A percentile compares a stretch with the other conserved stretches of the same genome.
phyloP scores from a whole-genome alignment of 1,140 invertebrate species.

The Trichonephila clavipes region DNA sequence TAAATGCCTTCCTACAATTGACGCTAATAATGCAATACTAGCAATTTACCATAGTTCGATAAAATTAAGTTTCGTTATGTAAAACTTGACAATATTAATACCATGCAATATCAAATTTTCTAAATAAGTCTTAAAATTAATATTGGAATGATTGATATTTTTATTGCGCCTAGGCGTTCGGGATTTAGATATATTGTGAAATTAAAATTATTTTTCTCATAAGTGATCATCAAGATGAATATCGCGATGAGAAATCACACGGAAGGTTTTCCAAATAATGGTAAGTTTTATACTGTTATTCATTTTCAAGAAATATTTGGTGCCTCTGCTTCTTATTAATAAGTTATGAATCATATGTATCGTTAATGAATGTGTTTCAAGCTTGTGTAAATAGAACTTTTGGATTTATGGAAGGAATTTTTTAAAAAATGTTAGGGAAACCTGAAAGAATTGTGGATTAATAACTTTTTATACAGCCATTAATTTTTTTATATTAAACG shows the following conservation, averaged over 20 bases:
- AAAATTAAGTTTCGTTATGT: conserved; percentile 3
- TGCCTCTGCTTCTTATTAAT: too few relatives aligned
- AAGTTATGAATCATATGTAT: too few relatives aligned
- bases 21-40: conserved; percentile 50
- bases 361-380: too few relatives aligned
- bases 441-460: too few relatives aligned
- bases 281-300: conserved; percentile 6
- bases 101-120: neutral
- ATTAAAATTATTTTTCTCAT: conserved; percentile 20
- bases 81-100: neutral
- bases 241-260: conserved; percentile 70
- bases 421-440: too few relatives aligned
- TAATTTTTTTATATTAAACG: too few relatives aligned
- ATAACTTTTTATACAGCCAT: too few relatives aligned
- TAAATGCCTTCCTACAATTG: conserved; percentile 40
- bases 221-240: conserved; percentile 53
- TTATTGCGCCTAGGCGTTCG: neutral
- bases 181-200: conserved; percentile 32
- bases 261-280: conserved; percentile 55
- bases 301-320: too few relatives aligned
- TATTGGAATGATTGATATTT: conserved; percentile 41
- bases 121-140: neutral
- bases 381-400: too few relatives aligned
- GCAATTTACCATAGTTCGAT: neutral
- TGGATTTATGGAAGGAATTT: too few relatives aligned